phyloP scores from a whole-genome alignment of 2,113 vertebrate genomes.

The Labeo catla region DNA sequence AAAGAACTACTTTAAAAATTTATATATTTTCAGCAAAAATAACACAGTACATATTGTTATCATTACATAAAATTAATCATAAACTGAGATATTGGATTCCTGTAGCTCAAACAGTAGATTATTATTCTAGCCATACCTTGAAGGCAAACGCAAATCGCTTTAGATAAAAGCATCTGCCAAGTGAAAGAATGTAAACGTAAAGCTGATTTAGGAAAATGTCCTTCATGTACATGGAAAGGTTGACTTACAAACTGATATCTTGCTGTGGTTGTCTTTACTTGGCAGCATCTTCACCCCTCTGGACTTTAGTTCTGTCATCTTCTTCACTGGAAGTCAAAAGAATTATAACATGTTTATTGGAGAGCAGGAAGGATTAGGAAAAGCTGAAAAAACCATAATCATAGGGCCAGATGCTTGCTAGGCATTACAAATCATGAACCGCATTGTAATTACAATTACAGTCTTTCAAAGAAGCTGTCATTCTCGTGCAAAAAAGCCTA shows the following conservation, averaged over 20 bases:
- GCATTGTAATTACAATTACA: conserved; percentile 11
- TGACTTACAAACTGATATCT: conserved; percentile 98
- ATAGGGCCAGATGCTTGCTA: conserved; percentile 20
- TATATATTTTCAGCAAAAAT: no score
- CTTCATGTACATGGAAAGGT: not conserved
- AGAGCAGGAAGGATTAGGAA: not conserved
- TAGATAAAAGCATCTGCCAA: conserved; percentile 6
- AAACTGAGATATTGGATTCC: not conserved
- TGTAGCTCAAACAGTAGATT: no score
- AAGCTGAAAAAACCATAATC: not conserved
- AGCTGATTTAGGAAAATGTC: not conserved
- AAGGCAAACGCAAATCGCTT: not conserved
- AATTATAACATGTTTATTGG: conserved; percentile 34
- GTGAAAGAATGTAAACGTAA: not conserved
- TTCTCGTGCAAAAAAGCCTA: conserved; percentile 24
- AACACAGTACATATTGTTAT: not conserved
- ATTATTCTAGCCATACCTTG: not conserved
- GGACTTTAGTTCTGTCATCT: conserved; percentile 97
- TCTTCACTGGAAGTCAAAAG: conserved; percentile 85
- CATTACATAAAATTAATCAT: not conserved
- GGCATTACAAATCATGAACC: conserved; percentile 28
- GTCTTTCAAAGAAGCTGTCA: conserved; percentile 11
- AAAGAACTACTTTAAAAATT: no score
- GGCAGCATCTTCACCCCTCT: conserved; percentile 97
- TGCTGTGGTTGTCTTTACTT: conserved; percentile 97